phyloP scores from a whole-genome alignment of 1,140 invertebrate genomes.

The Trypoxylus dichotomus region DNA sequence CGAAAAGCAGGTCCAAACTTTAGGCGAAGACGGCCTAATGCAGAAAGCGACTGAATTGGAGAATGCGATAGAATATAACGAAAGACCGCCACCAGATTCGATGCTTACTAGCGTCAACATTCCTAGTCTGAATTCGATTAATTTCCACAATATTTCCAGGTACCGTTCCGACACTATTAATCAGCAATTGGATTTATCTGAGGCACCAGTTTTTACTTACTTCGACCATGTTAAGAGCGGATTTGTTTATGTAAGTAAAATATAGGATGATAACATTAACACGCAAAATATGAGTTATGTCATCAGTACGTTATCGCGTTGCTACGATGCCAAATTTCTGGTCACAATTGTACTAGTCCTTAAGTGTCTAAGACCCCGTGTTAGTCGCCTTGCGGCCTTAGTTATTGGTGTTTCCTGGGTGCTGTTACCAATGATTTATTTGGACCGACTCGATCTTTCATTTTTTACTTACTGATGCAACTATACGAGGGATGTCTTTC shows the following conservation, averaged over 20 bases:
- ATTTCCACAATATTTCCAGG: slow-evolving; percentile 67
- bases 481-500: too few relatives aligned
- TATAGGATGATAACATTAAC: too few relatives aligned
- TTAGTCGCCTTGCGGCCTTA: too few relatives aligned
- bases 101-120: slow-evolving; percentile 71
- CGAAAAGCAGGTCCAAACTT: slow-evolving; percentile 61
- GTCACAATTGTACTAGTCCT: too few relatives aligned
- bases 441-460: too few relatives aligned
- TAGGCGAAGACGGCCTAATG: slow-evolving; percentile 71
- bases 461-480: too few relatives aligned
- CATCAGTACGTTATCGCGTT: too few relatives aligned
- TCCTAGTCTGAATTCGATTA: slow-evolving; percentile 67
- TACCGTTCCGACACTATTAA: slow-evolving; percentile 60
- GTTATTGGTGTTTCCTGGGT: too few relatives aligned
- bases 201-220: slow-evolving; percentile 74
- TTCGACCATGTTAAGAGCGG: slow-evolving; percentile 80
- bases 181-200: slow-evolving; percentile 61
- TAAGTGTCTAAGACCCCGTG: too few relatives aligned
- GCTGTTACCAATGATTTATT: too few relatives aligned
- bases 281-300: too few relatives aligned
- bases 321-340: too few relatives aligned
- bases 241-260: slow-evolving; percentile 78
- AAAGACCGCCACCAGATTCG: slow-evolving; percentile 69
- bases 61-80: slow-evolving; percentile 75
- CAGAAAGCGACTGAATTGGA: slow-evolving; percentile 64